Evolutionary conservation across 1,140 invertebrate genomes (phyloP).

Genomic region (Hydropsyche tenuis): DNA sequence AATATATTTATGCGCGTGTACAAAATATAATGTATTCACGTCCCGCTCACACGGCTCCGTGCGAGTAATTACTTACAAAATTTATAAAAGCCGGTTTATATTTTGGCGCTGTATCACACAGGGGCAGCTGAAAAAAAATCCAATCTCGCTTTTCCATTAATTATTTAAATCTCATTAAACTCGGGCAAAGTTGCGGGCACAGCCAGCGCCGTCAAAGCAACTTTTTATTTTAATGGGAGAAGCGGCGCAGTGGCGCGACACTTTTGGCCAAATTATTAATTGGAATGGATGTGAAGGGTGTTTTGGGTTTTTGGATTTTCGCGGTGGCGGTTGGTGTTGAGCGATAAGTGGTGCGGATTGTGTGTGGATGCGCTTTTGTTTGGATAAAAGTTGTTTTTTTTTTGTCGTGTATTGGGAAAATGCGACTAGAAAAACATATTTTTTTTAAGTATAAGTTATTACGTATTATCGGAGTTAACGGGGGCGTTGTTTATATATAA

Average conservation of each 20-base stretch:
- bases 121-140: slow-evolving; percentile 55
- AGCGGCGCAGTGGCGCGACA: slow-evolving; percentile 41
- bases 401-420: no score
- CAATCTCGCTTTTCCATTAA: slow-evolving; percentile 63
- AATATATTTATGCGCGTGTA: slow-evolving; percentile 42
- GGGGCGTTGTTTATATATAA: no score
- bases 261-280: not conserved
- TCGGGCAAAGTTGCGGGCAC: slow-evolving; percentile 55
- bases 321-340: no score
- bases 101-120: slow-evolving; percentile 46
- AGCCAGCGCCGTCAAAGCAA: slow-evolving; percentile 50
- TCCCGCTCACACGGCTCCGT: slow-evolving; percentile 44
- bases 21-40: no score
- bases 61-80: slow-evolving; percentile 51
- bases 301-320: no score
- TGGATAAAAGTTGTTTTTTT: no score
- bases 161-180: slow-evolving; percentile 65
- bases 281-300: no score
- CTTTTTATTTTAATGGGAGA: slow-evolving; percentile 51
- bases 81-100: slow-evolving; percentile 51
- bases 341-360: no score
- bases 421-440: no score
- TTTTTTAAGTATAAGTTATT: no score
- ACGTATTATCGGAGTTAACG: no score
- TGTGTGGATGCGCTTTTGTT: no score